Evolutionary conservation across 2,888 invertebrate species (phyloP).

Genomic region (Ormyrus labotus): DNA sequence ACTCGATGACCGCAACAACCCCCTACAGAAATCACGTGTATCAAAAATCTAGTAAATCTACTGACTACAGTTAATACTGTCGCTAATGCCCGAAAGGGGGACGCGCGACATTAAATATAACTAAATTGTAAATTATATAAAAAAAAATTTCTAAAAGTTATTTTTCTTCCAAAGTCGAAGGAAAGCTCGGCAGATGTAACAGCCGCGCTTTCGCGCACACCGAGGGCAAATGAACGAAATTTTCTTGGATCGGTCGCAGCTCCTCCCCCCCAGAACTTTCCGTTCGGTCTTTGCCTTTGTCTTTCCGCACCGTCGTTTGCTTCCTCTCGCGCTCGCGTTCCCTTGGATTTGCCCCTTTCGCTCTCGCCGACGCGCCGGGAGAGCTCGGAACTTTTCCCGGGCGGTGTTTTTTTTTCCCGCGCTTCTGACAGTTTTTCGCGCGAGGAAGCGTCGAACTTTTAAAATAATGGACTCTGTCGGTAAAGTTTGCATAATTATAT

Average conservation of each 20-base stretch:
- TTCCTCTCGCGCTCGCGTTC: not conserved
- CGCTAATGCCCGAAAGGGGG: too few species aligned
- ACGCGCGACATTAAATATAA: too few species aligned
- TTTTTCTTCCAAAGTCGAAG: not conserved
- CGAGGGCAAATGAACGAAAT: not conserved
- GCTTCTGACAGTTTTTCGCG: conserved; percentile 19
- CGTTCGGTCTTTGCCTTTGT: conserved; percentile 12
- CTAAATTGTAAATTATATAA: not conserved
- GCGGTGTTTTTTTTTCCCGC: conserved; percentile 16
- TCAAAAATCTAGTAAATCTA: too few species aligned
- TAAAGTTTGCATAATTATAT: conserved; percentile 27
- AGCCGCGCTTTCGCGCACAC: too few species aligned
- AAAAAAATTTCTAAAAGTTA: not conserved
- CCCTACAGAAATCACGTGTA: too few species aligned
- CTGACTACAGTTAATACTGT: too few species aligned
- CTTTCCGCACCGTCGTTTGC: not conserved
- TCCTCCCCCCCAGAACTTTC: conserved; percentile 10
- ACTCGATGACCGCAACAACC: too few species aligned
- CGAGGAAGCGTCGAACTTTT: conserved; percentile 12
- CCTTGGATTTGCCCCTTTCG: not conserved
- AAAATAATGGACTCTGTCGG: not conserved
- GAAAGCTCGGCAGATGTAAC: not conserved
- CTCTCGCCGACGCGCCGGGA: not conserved
- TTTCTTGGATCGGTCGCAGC: not conserved
- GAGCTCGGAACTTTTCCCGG: conserved; percentile 31